These are phyloP conservation scores for Hylomyscus alleni DNA, from an alignment of 2,797 vertebrate species.

Conservation along the genomic window DNA sequence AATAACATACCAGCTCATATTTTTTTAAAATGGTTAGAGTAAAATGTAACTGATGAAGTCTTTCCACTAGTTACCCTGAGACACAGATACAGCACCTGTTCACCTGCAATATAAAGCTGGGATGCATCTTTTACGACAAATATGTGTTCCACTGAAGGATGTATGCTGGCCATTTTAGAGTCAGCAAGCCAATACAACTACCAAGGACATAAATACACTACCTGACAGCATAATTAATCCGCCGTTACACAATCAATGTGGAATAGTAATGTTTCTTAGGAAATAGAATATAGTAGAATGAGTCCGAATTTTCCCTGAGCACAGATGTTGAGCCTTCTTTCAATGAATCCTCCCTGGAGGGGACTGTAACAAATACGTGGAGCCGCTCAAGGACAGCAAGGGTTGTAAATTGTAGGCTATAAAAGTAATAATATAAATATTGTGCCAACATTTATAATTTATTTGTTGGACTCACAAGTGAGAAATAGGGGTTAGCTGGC, in stretches of 20 bases:
- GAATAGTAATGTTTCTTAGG: slow-evolving; percentile 83
- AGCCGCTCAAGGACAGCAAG: slow-evolving; percentile 86
- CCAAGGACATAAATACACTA: slow-evolving; percentile 85
- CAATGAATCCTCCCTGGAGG: slow-evolving; percentile 86
- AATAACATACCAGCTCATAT: background rate
- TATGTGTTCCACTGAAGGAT: background rate
- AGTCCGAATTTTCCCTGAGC: slow-evolving; percentile 83
- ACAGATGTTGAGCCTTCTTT: slow-evolving; percentile 81
- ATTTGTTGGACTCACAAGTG: slow-evolving; percentile 85
- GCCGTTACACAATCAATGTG: slow-evolving; percentile 86
- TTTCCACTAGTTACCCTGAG: slow-evolving; percentile 40
- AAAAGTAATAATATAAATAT: slow-evolving; percentile 88
- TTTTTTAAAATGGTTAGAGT: background rate
- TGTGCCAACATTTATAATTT: slow-evolving; percentile 87
- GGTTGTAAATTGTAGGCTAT: slow-evolving; percentile 87
- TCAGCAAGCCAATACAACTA: slow-evolving; percentile 79
- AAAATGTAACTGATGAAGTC: slow-evolving; percentile 62
- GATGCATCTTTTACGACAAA: slow-evolving; percentile 75
- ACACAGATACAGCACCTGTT: background rate
- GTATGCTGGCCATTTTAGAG: slow-evolving; percentile 73
- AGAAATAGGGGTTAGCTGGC: slow-evolving; percentile 86
- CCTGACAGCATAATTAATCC: slow-evolving; percentile 89
- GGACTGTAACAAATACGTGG: slow-evolving; percentile 83
- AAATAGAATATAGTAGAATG: slow-evolving; percentile 81
- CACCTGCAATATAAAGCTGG: background rate